Evolutionary conservation across 2,113 vertebrate species (phyloP), one percentile per base, ranked within the genome.

Genomic region (Hoplias malabaricus): DNA sequence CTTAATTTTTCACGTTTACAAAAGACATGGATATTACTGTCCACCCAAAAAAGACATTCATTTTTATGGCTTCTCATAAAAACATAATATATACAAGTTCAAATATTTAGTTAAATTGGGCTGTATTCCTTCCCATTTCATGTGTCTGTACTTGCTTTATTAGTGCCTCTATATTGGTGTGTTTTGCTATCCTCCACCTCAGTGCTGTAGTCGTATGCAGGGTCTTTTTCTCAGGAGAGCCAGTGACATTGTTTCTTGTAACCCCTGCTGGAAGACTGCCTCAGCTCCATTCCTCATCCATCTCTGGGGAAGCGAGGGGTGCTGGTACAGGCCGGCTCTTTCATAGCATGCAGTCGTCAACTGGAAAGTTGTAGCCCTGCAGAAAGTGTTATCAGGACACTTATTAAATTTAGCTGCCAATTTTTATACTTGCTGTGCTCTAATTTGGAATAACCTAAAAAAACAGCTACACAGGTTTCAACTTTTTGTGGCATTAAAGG

Each of bases 221-320:
- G 42, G 78, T 65, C 63, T 2, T 80, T 73, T 71, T 48, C 69
- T 77, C 75, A 50, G 56, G 80, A 68, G 69, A 38, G 25, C 31
- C 27, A 69, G 57, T 83, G 78, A 83, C 82, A 80, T 80, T 83
- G 78, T 83, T 76, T 73, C 69, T 59, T 33, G 53, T 69, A 79
- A 72, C 82, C 78, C 78, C 78, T 75, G 38, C 78, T 69, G 78
- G 65, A 83, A 76, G 59, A 72, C 78, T n/a, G 29, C 59, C 65
- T 76, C 61, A 46, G 69, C 34, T 59, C 69, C 23, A 69, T 83
- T 80, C 42, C 38, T 83, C 63, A 80, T 80, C 19, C 7, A 21
- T 38, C 77, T 69, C 69, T 54, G 63, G 53, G 73, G 43, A 77
- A 56, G 73, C 48, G 1, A 36, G 36, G 61, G 46, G 36, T 43